Conservation (phyloP, 2,888 invertebrate genomes). For the Drosophila gaucha region DNA sequence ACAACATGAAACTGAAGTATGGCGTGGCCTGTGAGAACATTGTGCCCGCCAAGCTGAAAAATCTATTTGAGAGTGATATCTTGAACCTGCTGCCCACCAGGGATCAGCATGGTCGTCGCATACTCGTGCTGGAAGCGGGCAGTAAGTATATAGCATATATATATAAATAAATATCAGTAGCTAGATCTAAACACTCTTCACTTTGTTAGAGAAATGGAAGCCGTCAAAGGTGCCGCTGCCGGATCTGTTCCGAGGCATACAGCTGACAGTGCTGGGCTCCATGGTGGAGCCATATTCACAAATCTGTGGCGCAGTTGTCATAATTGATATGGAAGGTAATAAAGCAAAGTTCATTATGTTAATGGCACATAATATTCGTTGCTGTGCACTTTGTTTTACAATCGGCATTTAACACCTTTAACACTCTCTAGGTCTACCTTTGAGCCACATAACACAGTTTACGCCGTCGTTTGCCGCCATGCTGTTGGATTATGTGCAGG, state of each 20-base stretch:
- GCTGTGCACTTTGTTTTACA: constrained; percentile 6
- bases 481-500: constrained; percentile 90
- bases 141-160: constrained; percentile 85
- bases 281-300: constrained; percentile 92
- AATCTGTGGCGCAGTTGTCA: constrained; percentile 90
- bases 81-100: constrained; percentile 89
- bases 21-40: constrained; percentile 88
- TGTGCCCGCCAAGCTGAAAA: constrained; percentile 87
- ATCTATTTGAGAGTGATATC: constrained; percentile 88
- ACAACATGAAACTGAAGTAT: constrained; percentile 88
- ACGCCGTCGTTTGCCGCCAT: constrained; percentile 91
- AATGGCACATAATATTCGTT: constrained; percentile 10
- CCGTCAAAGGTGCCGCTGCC: constrained; percentile 88
- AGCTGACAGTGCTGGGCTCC: constrained; percentile 90
- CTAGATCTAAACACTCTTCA: neutral
- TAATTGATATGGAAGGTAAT: constrained; percentile 90
- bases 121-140: constrained; percentile 90
- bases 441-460: constrained; percentile 91
- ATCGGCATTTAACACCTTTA: neutral
- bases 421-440: constrained; percentile 85
- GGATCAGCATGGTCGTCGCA: constrained; percentile 88
- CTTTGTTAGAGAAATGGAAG: constrained; percentile 88
- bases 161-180: too few relatives aligned
- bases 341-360: neutral
- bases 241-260: constrained; percentile 89